These are phyloP conservation scores for Papilio demoleus DNA, from an alignment of 2,888 invertebrate genomes.

Conservation along the genomic window DNA sequence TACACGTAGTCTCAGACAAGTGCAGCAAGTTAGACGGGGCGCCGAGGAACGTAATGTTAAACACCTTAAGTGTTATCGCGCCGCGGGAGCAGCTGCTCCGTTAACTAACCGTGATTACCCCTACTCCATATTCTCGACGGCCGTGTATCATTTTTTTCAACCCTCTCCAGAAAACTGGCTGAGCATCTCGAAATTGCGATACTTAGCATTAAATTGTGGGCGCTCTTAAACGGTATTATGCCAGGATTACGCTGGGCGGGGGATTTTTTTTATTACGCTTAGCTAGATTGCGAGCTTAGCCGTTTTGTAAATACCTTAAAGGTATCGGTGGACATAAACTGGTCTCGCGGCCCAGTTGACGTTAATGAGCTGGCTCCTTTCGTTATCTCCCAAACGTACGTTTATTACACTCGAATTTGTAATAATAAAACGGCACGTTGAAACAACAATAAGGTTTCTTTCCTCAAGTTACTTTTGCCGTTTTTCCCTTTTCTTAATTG, in stretches of 20 bases:
- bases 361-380: constrained; percentile 78
- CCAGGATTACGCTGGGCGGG: constrained; percentile 68
- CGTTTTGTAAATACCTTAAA: constrained; percentile 80
- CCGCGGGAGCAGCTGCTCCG: constrained; percentile 69
- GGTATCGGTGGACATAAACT: constrained; percentile 78
- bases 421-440: constrained; percentile 67
- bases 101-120: constrained; percentile 75
- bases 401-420: constrained; percentile 66
- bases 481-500: constrained; percentile 55
- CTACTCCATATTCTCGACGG: constrained; percentile 48
- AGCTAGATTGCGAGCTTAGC: constrained; percentile 71
- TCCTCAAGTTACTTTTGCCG: constrained; percentile 51
- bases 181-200: constrained; percentile 75
- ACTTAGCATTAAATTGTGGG: constrained; percentile 80
- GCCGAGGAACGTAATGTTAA: constrained; percentile 58
- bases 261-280: constrained; percentile 68
- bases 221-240: constrained; percentile 74
- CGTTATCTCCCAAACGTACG: constrained; percentile 77
- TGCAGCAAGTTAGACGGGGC: constrained; percentile 49
- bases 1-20: constrained; percentile 41
- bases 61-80: constrained; percentile 64
- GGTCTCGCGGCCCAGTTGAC: constrained; percentile 71
- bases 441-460: constrained; percentile 51
- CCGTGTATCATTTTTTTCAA: constrained; percentile 79
- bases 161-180: constrained; percentile 67